Percentiles rank a stretch among this genome's conserved stretches.
These are phyloP conservation scores for Planococcus citri DNA, from an alignment of 1,140 invertebrate genomes.

Conservation along the genomic window DNA sequence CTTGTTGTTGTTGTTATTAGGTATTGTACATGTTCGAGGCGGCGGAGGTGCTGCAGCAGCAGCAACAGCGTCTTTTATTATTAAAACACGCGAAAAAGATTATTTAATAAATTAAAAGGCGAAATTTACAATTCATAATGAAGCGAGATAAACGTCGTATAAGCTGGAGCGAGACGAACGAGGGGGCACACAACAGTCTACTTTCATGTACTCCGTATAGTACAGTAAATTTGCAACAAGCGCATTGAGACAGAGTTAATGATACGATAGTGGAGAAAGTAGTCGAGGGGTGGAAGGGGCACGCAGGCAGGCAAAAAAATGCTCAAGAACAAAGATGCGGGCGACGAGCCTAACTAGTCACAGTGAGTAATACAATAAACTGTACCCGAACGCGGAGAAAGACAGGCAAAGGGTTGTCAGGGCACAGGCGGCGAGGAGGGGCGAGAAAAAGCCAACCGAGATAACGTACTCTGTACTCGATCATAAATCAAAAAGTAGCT, in stretches of 20 bases:
- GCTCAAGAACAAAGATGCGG: neutral
- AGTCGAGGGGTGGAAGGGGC: neutral
- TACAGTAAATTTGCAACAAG: neutral
- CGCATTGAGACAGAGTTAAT: neutral
- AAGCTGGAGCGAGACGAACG: too few species aligned
- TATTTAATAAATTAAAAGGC: slow-evolving; percentile 2
- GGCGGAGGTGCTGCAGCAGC: too few species aligned
- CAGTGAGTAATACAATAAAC: neutral
- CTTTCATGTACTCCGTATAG: too few species aligned
- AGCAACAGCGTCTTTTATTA: too few species aligned
- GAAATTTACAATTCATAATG: neutral
- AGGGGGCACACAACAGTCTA: too few species aligned
- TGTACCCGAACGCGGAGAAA: too few species aligned
- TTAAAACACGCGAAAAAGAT: neutral
- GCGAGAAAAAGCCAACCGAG: neutral
- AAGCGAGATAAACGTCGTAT: neutral
- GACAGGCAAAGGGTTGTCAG: too few species aligned
- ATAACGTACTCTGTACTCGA: neutral
- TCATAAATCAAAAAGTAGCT: slow-evolving; percentile 7
- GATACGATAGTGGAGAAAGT: too few species aligned
- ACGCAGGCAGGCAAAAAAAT: too few species aligned
- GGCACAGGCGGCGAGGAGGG: too few species aligned
- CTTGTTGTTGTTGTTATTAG: too few species aligned
- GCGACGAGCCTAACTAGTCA: neutral
- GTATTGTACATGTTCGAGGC: too few species aligned